Percentiles rank a stretch among this genome's conserved stretches.
phyloP scores from a whole-genome alignment of 2,797 vertebrate species.

The Aythya fuligula region DNA sequence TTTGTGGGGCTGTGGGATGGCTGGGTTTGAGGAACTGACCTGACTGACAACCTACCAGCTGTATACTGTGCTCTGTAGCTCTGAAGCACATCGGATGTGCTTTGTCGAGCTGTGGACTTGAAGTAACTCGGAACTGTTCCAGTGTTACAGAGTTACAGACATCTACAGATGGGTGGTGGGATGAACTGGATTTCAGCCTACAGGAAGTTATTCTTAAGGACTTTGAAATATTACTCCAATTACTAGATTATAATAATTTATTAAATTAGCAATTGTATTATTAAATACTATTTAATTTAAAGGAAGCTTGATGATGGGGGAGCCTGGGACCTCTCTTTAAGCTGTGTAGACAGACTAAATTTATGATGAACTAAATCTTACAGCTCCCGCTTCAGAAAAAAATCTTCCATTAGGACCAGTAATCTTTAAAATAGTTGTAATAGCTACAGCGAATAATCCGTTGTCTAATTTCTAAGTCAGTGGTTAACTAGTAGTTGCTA shows the following conservation, averaged over 20 bases:
- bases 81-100: not conserved
- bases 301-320: not conserved
- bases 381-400: not conserved
- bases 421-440: not conserved
- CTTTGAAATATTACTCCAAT: not conserved
- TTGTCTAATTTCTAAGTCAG: not conserved
- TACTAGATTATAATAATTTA: not conserved
- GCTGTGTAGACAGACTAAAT: not conserved
- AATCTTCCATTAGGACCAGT: not conserved
- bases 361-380: not conserved
- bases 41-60: not conserved
- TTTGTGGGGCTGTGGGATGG: not conserved
- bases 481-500: not conserved
- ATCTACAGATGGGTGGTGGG: not conserved
- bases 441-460: not conserved
- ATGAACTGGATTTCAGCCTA: not conserved
- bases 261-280: not conserved
- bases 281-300: not conserved
- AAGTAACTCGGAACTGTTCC: not conserved
- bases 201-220: not conserved
- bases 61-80: accelerated
- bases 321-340: not conserved
- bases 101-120: not conserved
- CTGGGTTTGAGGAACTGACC: not conserved
- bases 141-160: not conserved